A percentile compares a stretch with the other conserved stretches of the same genome.
These are phyloP conservation scores for Acanthisitta chloris DNA, from an alignment of 2,113 vertebrate genomes.

Conservation along the genomic window DNA sequence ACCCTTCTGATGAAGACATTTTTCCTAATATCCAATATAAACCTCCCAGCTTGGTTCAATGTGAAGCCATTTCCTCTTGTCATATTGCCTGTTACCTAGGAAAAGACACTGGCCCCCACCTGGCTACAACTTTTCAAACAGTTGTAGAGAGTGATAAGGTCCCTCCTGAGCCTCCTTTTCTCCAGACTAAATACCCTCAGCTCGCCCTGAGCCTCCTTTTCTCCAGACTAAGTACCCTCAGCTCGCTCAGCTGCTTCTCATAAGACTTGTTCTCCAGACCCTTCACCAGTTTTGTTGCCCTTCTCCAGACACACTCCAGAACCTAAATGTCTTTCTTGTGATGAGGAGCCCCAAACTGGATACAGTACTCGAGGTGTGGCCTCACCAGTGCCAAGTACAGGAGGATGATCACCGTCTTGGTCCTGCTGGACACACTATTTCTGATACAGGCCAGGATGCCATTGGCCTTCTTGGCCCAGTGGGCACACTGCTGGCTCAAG, in stretches of 20 bases:
- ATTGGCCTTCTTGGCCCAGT: neutral
- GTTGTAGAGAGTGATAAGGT: neutral
- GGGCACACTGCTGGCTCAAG: neutral
- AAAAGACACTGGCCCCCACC: neutral
- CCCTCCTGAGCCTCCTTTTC: neutral
- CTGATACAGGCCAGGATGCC: neutral
- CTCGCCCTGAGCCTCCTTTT: neutral
- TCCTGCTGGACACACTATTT: neutral
- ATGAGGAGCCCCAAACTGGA: neutral
- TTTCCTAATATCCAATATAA: neutral
- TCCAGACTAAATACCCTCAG: neutral
- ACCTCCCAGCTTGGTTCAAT: neutral
- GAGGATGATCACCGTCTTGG: no score
- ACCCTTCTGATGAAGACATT: neutral
- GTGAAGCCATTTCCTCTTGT: neutral
- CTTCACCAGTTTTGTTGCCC: neutral
- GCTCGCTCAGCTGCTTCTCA: neutral
- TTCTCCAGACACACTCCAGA: neutral
- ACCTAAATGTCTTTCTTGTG: neutral
- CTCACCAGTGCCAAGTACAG: no score
- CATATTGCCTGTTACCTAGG: neutral
- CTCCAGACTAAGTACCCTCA: neutral
- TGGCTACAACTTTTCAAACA: neutral
- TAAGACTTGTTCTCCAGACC: neutral
- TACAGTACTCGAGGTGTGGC: neutral